Evolutionary conservation across 2,113 vertebrate genomes (phyloP).

Genomic region (Mus musculus): GRCm39 chr4:91517501-91518000

Average conservation of each 20-base stretch:
- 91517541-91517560: not conserved
- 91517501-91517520: not conserved
- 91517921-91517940: not conserved
- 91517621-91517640: not conserved
- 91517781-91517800: slow-evolving; percentile 20
- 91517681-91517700: not conserved
- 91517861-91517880: slow-evolving; percentile 11
- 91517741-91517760: not conserved
- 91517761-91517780: slow-evolving; percentile 25
- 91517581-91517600: not conserved
- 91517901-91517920: not conserved
- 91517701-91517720: not conserved
- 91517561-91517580: not conserved
- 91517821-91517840: not conserved
- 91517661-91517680: not conserved
- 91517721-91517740: not conserved
- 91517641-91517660: not conserved
- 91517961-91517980: slow-evolving; percentile 15
- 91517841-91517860: not conserved
- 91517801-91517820: not conserved
- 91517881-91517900: slow-evolving; percentile 39
- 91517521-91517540: not conserved
- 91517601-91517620: not conserved
- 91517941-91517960: slow-evolving; percentile 7
- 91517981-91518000: slow-evolving; percentile 38